Base-by-base conservation (phyloP, 2,888 invertebrate species). In the Aporophyla nigra region DNA sequence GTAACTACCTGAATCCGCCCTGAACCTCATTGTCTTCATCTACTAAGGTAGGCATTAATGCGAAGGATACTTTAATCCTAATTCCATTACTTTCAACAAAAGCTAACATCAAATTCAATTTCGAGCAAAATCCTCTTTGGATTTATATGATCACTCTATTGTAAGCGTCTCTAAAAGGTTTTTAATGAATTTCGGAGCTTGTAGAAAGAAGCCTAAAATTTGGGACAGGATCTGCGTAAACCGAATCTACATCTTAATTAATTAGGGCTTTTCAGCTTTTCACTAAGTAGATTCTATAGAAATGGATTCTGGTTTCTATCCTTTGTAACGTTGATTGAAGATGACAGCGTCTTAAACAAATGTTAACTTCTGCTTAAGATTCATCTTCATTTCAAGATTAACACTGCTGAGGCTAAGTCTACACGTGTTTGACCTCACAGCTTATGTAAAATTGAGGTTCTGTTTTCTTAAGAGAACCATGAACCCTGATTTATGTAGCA, bases 31-130 rank as follows among this genome's bases (percentile, higher is more conserved):
- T 77, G 83, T 87, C 70, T 68, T 59, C 59, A 9, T 24, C 49
- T 65, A 27, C 53, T 33, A 80, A 46, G 40, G 72, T 71, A 71
- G 66, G 67, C 46, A 66, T 70, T 85, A 66, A 76, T 63, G 24
- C 40, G 24, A 66, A 51, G 1, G 74, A 74, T 66, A 79, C 68
- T 69, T 74, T 63, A 54, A 74, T 72, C 68, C 62, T 80, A 80
- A 75, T 77, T 87, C 72, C 61, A 86, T 83, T 80, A 80, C 27
- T 70, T 75, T 21, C n/a, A 72, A 85, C 76, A 86, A 87, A 74
- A 72, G 74, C 56, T 74, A n/a, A 63, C 72, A 74, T 74, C 53
- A 69, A 66, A 74, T 73, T 51, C 66, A 75, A 80, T 83, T 78
- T 80, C 51, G 27, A 63, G 56, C 56, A 49, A 73, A 71, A 82